phyloP scores from a whole-genome alignment of 2,113 vertebrate species.

The Xiphorhynchus elegans region DNA sequence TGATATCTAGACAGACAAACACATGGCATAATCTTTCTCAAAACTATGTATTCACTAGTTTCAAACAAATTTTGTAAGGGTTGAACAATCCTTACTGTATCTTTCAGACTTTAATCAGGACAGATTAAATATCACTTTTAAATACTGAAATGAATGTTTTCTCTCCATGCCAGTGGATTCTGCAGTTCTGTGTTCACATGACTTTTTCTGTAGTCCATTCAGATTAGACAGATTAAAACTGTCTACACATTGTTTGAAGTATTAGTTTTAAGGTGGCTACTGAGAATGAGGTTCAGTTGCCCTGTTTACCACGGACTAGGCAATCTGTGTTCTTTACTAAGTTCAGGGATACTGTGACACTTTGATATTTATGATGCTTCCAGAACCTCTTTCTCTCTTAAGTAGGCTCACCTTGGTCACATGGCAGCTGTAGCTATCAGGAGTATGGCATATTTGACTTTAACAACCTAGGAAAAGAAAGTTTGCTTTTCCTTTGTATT shows the following conservation, averaged over 20 bases:
- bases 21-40: neutral
- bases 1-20: neutral
- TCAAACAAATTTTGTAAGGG: neutral
- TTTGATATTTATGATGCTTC: neutral
- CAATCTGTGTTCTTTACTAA: neutral
- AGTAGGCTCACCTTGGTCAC: neutral
- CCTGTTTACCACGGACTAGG: neutral
- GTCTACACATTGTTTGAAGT: neutral
- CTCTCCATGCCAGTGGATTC: neutral
- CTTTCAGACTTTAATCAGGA: neutral
- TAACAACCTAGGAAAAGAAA: neutral
- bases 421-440: neutral
- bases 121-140: neutral
- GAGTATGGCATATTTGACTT: neutral
- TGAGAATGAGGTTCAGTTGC: neutral
- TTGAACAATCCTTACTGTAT: neutral
- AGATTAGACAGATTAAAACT: neutral
- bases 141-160: neutral
- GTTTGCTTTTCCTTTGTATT: neutral
- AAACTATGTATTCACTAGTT: neutral
- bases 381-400: neutral
- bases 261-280: neutral
- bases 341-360: neutral
- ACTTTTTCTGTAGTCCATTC: neutral
- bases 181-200: neutral